A percentile compares a stretch with the other conserved stretches of the same genome.
Conservation (phyloP, 2,113 vertebrate genomes). For the Phrynosoma platyrhinos region DNA sequence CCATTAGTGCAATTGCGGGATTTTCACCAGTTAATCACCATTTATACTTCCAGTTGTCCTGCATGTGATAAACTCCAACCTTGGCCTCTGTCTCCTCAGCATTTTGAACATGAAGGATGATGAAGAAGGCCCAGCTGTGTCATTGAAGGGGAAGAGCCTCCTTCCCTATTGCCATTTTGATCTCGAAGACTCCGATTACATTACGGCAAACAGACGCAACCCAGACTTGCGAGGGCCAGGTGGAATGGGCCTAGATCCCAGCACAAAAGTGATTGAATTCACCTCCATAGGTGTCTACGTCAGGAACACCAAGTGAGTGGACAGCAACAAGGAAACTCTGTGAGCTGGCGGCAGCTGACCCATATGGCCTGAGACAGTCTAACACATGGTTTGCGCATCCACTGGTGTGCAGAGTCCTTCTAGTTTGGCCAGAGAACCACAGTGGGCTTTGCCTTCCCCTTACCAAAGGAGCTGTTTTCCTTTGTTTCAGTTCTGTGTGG, state of each 20-base stretch:
- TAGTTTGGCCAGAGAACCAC: too few relatives aligned
- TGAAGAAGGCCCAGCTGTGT: constrained; percentile 72
- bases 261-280: constrained; percentile 86
- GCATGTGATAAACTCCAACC: not conserved
- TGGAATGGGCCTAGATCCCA: constrained; percentile 66
- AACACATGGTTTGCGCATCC: too few relatives aligned
- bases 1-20: too few relatives aligned
- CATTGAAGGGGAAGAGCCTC: constrained; percentile 79
- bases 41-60: too few relatives aligned
- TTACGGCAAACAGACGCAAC: constrained; percentile 68
- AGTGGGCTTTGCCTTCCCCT: not conserved
- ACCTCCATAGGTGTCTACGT: constrained; percentile 74
- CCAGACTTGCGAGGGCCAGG: constrained; percentile 66
- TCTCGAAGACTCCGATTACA: constrained; percentile 87
- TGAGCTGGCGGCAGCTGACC: too few relatives aligned
- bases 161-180: constrained; percentile 87
- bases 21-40: too few relatives aligned
- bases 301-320: constrained; percentile 76
- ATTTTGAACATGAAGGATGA: constrained; percentile 83
- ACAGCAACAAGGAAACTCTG: too few relatives aligned
- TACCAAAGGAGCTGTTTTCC: not conserved
- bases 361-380: too few relatives aligned
- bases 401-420: not conserved
- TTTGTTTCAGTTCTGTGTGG: not conserved
- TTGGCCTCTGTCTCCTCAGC: constrained; percentile 67